A percentile compares a stretch with the other conserved stretches of the same genome.
Conservation (phyloP, 2,113 vertebrate species). For the Ctenodactylus gundi region DNA sequence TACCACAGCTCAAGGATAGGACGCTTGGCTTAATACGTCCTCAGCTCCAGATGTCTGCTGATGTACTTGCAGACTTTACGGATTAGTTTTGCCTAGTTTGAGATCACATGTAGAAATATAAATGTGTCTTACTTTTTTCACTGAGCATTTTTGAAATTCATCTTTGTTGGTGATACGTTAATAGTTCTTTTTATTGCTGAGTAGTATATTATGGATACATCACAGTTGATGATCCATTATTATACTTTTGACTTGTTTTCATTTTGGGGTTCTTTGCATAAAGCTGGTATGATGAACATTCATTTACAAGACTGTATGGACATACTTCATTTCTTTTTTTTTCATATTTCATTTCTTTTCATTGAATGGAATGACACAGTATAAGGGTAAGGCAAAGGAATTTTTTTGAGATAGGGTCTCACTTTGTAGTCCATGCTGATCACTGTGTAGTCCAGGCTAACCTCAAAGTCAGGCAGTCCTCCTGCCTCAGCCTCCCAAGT, state of each 20-base stretch:
- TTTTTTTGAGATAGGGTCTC: too few relatives aligned
- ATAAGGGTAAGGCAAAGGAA: too few relatives aligned
- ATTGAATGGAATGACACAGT: too few relatives aligned
- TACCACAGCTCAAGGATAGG: background rate
- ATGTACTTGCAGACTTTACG: background rate
- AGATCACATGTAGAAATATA: background rate
- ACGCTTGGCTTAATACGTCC: too few relatives aligned
- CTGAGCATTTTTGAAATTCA: background rate
- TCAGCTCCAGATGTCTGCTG: background rate
- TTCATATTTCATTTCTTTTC: conserved; percentile 29
- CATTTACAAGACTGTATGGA: background rate
- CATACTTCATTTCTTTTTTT: too few relatives aligned
- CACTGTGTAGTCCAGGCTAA: too few relatives aligned
- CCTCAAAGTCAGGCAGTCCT: too few relatives aligned
- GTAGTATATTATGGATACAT: background rate
- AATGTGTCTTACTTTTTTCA: background rate
- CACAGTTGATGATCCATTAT: background rate
- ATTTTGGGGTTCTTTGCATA: background rate
- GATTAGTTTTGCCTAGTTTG: background rate
- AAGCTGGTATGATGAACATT: background rate
- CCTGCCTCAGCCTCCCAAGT: too few relatives aligned
- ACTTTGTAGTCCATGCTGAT: too few relatives aligned
- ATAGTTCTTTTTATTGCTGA: background rate
- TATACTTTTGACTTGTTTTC: background rate
- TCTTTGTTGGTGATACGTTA: background rate